Evolutionary conservation across 2,797 vertebrate species (phyloP), one percentile per base, ranked within the genome.

Genomic region (Oophaga sylvatica): DNA sequence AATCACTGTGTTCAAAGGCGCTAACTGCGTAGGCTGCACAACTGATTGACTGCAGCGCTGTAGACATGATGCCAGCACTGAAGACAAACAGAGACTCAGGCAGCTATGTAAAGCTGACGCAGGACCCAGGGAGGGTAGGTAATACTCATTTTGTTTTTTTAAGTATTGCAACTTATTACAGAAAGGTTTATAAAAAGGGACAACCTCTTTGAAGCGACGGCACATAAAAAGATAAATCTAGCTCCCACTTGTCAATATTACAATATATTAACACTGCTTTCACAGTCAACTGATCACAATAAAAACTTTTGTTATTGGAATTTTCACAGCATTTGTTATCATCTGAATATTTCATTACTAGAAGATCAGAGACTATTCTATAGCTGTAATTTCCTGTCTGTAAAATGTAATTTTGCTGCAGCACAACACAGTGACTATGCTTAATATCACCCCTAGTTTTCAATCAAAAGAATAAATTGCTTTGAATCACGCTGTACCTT

Each of bases 381-480:
- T 70, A 82, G n/a, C 22, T n/a, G 48, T 82, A 82, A 82, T 82
- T 82, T 82, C 81, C 81, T 82, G 81, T 82, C 65, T 82, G 45
- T 19, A 57, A 65, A 70, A 70, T 82, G 45, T 26, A 82, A 82
- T 82, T 82, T 70, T 70, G 41, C 65, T 2, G 63, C 13, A 5
- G 22, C 80, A 68, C 63, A 68, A 67, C 41, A 48, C n/a, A 57
- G 26, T 20, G 29, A 10, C 20, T 56, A 29, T 70, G 15, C 45
- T 56, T 29, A 56, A 31, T 82, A 82, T 70, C 53, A 31, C 67
- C 26, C 48, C 80, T 80, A 57, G 56, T 45, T 60, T 81, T 41
- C 63, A 60, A n/a, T 81, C 26, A 5, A 22, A 22, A 19, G 45
- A 81, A 65, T 65, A 81, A 81, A 45, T 75, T 76, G 73, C 45